phyloP scores from a whole-genome alignment of 2,888 invertebrate species.

The Drosophila multiciliata region DNA sequence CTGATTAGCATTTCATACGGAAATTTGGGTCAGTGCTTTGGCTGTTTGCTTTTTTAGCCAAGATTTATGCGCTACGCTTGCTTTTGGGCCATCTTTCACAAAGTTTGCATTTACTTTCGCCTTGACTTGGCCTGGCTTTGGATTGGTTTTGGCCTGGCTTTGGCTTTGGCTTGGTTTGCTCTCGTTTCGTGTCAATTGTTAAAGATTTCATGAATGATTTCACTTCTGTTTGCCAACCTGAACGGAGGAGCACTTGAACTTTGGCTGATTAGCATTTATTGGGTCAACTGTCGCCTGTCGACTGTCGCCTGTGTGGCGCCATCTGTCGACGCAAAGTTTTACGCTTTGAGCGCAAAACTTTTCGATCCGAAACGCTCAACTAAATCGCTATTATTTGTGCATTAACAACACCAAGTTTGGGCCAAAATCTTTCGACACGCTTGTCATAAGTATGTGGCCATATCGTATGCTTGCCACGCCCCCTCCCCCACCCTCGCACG shows the following conservation, averaged over 20 bases:
- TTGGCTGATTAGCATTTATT: conserved; percentile 77
- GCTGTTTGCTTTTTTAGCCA: conserved; percentile 35
- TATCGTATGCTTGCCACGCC: conserved; percentile 29
- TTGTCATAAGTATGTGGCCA: conserved; percentile 19
- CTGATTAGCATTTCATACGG: conserved; percentile 65
- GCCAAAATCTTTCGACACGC: conserved; percentile 28
- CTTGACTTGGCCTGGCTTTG: neutral
- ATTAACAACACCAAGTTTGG: conserved; percentile 63
- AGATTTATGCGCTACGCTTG: conserved; percentile 58
- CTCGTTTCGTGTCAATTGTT: conserved; percentile 66
- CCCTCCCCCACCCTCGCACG: neutral
- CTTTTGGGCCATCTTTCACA: conserved; percentile 13
- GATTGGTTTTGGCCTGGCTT: too few species aligned
- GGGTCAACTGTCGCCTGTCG: conserved; percentile 61
- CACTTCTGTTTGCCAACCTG: conserved; percentile 60
- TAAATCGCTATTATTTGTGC: conserved; percentile 72
- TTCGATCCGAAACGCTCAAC: conserved; percentile 48
- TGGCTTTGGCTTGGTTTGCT: conserved; percentile 17
- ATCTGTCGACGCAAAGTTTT: conserved; percentile 55
- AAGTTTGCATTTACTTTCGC: conserved; percentile 8
- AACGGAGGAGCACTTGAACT: conserved; percentile 51
- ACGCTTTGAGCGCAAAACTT: conserved; percentile 31
- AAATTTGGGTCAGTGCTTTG: conserved; percentile 58
- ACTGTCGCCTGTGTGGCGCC: conserved; percentile 25
- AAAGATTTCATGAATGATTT: conserved; percentile 79